Evolutionary conservation across 2,888 invertebrate species (phyloP).

Genomic region (Nycteola revayana): DNA sequence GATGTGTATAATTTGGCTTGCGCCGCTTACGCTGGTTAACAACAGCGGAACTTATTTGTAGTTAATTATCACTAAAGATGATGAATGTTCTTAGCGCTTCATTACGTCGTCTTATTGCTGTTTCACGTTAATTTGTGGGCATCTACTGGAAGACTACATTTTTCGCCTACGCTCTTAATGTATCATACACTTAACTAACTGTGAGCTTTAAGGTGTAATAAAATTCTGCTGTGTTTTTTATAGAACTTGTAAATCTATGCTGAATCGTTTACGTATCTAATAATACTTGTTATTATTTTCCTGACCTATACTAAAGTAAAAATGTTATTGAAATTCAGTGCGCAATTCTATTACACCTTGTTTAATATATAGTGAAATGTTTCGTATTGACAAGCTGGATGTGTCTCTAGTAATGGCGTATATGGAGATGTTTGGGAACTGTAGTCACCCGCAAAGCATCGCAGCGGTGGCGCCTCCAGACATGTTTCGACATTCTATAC

Average conservation of each 20-base stretch:
- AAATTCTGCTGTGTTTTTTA: conserved; percentile 13
- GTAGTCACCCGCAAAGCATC: conserved; percentile 86
- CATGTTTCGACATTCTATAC: conserved; percentile 93
- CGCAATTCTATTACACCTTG: conserved; percentile 19
- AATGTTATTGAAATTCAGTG: no score
- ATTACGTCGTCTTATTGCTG: conserved; percentile 57
- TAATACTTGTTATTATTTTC: no score
- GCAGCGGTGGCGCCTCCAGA: conserved; percentile 86
- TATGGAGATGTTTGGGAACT: conserved; percentile 97
- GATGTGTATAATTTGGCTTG: conserved; percentile 41
- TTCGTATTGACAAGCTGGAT: conserved; percentile 3
- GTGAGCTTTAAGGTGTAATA: conserved; percentile 31
- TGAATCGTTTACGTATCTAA: no score
- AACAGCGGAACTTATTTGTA: conserved; percentile 48
- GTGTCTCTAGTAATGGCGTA: conserved; percentile 92
- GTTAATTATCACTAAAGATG: conserved; percentile 61
- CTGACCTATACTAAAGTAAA: no score
- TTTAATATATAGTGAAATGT: neutral
- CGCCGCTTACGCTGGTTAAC: conserved; percentile 52
- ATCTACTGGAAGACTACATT: conserved; percentile 37
- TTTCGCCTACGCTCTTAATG: conserved; percentile 40
- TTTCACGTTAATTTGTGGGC: conserved; percentile 48
- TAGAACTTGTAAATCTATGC: no score
- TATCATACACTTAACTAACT: conserved; percentile 35
- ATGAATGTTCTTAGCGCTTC: conserved; percentile 66